Evolutionary conservation across 64 coral and sea anemone genomes (phyloP).

Genomic region (Pocillopora verrucosa): DNA sequence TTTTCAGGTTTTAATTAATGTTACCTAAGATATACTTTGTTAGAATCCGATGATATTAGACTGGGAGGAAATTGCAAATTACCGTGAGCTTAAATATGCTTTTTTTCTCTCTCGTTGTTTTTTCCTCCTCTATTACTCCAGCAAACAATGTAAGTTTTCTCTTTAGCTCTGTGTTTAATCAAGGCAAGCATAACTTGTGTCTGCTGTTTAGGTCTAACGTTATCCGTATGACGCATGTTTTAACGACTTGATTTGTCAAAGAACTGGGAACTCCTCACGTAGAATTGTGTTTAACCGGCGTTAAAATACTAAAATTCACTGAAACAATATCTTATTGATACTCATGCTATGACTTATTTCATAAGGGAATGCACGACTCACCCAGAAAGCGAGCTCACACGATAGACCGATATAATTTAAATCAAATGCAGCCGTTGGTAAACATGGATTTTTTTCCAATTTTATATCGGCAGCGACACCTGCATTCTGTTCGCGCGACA

Average conservation of each 20-base stretch:
- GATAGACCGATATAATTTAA: background rate
- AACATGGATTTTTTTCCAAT: background rate
- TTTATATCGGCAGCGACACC: slow-evolving; percentile 27
- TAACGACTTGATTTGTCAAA: slow-evolving; percentile 25
- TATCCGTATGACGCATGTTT: background rate
- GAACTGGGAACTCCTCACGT: background rate
- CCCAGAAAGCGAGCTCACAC: background rate
- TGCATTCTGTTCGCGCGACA: background rate
- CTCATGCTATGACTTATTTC: background rate
- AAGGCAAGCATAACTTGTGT: background rate
- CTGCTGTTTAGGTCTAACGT: background rate
- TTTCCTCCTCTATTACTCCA: background rate
- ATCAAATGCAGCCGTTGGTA: background rate
- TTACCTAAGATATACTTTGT: background rate
- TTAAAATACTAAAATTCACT: background rate
- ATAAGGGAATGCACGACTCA: background rate
- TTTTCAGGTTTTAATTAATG: background rate
- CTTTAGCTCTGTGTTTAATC: background rate
- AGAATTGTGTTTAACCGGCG: background rate
- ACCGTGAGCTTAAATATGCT: background rate
- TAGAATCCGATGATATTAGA: background rate
- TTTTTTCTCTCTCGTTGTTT: background rate
- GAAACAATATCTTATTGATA: background rate
- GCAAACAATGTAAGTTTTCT: background rate
- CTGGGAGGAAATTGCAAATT: background rate